Evolutionary conservation across 1,140 invertebrate genomes (phyloP).

Genomic region (Mylabris phalerata): DNA sequence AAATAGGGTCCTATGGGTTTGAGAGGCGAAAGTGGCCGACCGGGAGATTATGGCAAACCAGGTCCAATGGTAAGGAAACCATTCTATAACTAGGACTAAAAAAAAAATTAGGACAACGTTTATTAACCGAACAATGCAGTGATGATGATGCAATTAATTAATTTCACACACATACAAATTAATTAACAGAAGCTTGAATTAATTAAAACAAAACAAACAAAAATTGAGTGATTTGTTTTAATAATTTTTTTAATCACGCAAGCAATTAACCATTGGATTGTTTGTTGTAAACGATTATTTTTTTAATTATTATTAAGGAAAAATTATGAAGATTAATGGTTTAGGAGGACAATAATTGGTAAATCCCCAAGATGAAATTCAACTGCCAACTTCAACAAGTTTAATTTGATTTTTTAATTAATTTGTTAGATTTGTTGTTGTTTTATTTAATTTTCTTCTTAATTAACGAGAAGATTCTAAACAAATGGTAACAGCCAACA

Average conservation of each 20-base stretch:
- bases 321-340: constrained; percentile 13
- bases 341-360: constrained; percentile 38
- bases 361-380: not conserved
- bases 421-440: no score
- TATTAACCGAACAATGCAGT: constrained; percentile 36
- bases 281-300: constrained; percentile 16
- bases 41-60: constrained; percentile 67
- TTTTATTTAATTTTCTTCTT: no score
- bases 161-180: constrained; percentile 23
- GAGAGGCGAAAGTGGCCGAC: constrained; percentile 69
- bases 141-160: constrained; percentile 25
- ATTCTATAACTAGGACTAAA: constrained; percentile 34
- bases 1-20: constrained; percentile 80
- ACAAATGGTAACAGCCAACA: no score
- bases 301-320: constrained; percentile 13
- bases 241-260: no score
- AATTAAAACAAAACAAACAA: not conserved
- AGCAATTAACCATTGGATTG: constrained; percentile 26
- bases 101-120: constrained; percentile 22
- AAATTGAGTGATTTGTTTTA: not conserved
- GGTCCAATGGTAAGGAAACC: constrained; percentile 66
- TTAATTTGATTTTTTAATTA: no score
- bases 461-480: no score
- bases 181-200: not conserved
- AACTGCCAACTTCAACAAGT: no score